Conservation (phyloP, 2,888 invertebrate species). For the Drymonia ruficornis region DNA sequence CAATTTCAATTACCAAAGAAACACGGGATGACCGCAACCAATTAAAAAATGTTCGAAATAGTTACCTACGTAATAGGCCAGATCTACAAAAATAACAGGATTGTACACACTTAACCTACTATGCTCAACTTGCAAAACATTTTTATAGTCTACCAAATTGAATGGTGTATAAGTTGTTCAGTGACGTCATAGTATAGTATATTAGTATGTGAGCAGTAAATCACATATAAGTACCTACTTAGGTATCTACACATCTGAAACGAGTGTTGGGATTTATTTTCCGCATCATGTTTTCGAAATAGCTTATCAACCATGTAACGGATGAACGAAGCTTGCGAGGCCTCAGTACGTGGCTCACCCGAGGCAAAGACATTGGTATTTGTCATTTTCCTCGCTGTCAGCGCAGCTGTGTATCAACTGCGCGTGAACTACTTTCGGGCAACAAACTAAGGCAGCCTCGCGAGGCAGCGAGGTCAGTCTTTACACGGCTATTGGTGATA, state of each 20-base stretch:
- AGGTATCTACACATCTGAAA: conserved; percentile 7
- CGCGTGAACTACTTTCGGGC: too few relatives aligned
- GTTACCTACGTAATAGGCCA: not conserved
- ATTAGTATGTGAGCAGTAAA: conserved; percentile 25
- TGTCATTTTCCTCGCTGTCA: too few relatives aligned
- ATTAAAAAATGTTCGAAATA: too few relatives aligned
- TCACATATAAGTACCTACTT: conserved; percentile 39
- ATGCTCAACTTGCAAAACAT: not conserved
- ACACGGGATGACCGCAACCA: too few relatives aligned
- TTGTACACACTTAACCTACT: conserved; percentile 10
- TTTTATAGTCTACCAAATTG: conserved; percentile 21
- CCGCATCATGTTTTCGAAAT: too few relatives aligned
- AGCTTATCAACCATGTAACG: too few relatives aligned
- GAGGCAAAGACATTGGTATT: too few relatives aligned
- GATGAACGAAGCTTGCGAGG: too few relatives aligned
- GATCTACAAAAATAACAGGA: not conserved
- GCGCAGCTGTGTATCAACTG: too few relatives aligned
- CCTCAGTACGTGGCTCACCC: too few relatives aligned
- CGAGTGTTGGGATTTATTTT: not conserved
- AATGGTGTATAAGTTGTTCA: conserved; percentile 23
- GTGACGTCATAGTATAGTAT: conserved; percentile 10
- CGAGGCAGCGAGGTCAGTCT: not conserved
- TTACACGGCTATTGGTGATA: not conserved
- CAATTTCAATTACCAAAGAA: too few relatives aligned
- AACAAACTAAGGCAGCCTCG: too few relatives aligned